These are phyloP conservation scores for Parambassis ranga DNA, from an alignment of 2,797 vertebrate genomes.

Conservation along the genomic window DNA sequence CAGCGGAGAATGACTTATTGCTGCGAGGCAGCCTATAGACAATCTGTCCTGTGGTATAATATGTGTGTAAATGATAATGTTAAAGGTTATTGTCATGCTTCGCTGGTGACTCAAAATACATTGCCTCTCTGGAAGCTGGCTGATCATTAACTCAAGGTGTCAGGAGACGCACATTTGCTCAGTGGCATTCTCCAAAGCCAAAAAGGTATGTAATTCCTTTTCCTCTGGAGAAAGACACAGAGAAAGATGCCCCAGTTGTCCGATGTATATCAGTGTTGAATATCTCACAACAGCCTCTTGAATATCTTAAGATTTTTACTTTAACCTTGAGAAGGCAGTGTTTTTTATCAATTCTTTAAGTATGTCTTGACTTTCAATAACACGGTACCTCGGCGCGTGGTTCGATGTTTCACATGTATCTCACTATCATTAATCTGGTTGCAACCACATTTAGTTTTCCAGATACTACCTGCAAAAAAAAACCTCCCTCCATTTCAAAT, in stretches of 20 bases:
- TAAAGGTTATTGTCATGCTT: slow-evolving; percentile 84
- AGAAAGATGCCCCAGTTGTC: slow-evolving; percentile 34
- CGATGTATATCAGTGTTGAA: slow-evolving; percentile 29
- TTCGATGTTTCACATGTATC: too few species aligned
- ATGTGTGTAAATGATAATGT: slow-evolving; percentile 78
- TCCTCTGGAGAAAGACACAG: slow-evolving; percentile 16
- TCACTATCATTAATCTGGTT: background rate
- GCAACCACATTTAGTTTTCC: background rate
- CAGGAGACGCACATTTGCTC: slow-evolving; percentile 70
- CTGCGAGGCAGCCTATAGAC: slow-evolving; percentile 69
- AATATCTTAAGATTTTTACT: slow-evolving; percentile 23
- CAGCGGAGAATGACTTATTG: slow-evolving; percentile 73
- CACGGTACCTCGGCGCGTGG: background rate
- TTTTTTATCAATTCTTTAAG: too few species aligned
- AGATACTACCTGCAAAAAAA: background rate
- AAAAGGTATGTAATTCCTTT: slow-evolving; percentile 50
- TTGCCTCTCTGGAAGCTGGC: slow-evolving; percentile 63
- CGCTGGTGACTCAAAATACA: slow-evolving; percentile 70
- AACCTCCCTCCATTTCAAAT: too few species aligned
- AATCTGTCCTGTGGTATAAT: slow-evolving; percentile 75
- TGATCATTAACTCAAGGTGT: slow-evolving; percentile 81
- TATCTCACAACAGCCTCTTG: slow-evolving; percentile 21
- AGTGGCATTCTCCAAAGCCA: slow-evolving; percentile 73
- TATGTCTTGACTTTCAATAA: background rate
- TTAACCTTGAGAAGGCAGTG: slow-evolving; percentile 55